phyloP scores from a whole-genome alignment of 2,113 vertebrate genomes.

The Chrysochloris asiatica region DNA sequence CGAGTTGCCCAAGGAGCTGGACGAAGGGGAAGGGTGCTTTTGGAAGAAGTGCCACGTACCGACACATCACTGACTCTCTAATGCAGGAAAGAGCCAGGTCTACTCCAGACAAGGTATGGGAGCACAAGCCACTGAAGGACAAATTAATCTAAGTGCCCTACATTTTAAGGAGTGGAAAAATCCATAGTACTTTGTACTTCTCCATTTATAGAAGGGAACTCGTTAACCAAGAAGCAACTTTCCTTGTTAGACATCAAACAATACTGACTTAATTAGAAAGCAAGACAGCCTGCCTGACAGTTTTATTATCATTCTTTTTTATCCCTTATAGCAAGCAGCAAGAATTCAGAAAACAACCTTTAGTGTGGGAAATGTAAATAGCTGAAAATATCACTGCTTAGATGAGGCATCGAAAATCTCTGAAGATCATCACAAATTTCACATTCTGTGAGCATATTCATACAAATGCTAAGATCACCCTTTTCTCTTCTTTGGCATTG shows the following conservation, averaged over 20 bases:
- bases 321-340: conserved; percentile 26
- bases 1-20: neutral
- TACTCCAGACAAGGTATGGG: neutral
- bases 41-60: neutral
- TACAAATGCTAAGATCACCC: neutral
- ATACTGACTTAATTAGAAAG: conserved; percentile 50
- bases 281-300: neutral
- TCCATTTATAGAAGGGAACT: conserved; percentile 33
- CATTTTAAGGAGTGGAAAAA: conserved; percentile 23
- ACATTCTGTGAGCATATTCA: neutral
- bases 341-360: conserved; percentile 64
- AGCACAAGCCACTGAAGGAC: neutral
- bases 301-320: neutral
- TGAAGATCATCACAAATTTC: neutral
- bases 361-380: conserved; percentile 51
- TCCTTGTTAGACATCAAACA: conserved; percentile 29
- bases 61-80: neutral
- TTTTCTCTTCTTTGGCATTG: neutral
- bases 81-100: neutral
- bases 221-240: conserved; percentile 29
- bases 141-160: conserved; percentile 2
- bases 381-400: conserved; percentile 59
- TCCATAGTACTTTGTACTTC: neutral
- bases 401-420: conserved; percentile 33
- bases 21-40: neutral